Evolutionary conservation across 1,140 invertebrate species (phyloP).

Genomic region (Vanessa atalanta): DNA sequence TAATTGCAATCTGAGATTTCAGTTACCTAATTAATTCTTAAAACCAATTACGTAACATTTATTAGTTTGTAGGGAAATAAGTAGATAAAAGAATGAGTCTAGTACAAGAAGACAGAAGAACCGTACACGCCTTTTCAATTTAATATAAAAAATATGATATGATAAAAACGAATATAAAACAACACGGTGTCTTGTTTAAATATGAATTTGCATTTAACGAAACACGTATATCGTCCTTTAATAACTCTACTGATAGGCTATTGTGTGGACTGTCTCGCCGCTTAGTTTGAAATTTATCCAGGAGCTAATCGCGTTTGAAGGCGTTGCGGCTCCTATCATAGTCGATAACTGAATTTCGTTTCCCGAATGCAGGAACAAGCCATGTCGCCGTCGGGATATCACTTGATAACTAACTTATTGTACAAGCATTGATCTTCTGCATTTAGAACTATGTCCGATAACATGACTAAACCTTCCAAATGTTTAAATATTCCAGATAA

Average conservation of each 20-base stretch:
- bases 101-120: too few relatives aligned
- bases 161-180: background rate
- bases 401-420: conserved; percentile 25
- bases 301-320: conserved; percentile 33
- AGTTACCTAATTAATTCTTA: too few relatives aligned
- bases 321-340: conserved; percentile 35
- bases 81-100: too few relatives aligned
- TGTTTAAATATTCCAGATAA: too few relatives aligned
- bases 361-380: conserved; percentile 24
- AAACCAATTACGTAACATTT: too few relatives aligned
- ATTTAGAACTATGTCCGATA: background rate
- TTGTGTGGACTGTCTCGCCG: conserved; percentile 20
- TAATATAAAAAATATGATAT: too few relatives aligned
- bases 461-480: background rate
- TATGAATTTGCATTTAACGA: background rate
- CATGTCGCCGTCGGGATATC: conserved; percentile 29
- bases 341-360: conserved; percentile 30
- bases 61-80: too few relatives aligned
- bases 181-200: background rate
- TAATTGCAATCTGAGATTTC: too few relatives aligned
- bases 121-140: too few relatives aligned
- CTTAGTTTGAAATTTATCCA: conserved; percentile 30
- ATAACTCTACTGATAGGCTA: conserved; percentile 10
- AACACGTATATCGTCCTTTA: background rate
- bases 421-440: background rate